These are phyloP conservation scores for Leptodactylus fallax DNA, from an alignment of 2,797 vertebrate genomes.

Conservation along the genomic window DNA sequence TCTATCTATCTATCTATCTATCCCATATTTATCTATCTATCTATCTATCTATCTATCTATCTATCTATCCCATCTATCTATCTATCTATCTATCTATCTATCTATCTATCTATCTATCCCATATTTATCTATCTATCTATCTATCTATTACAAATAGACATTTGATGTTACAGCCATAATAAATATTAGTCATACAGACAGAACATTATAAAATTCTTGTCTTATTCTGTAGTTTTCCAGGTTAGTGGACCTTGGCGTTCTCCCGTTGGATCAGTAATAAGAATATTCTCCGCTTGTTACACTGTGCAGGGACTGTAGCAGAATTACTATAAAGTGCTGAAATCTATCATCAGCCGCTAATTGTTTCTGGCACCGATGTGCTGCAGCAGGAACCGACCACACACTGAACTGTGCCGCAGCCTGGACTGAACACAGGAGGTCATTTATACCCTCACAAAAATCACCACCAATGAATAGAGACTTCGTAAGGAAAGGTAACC, in stretches of 20 bases:
- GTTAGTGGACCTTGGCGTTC: too few relatives aligned
- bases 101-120: too few relatives aligned
- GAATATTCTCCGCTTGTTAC: not conserved
- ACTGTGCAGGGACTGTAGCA: not conserved
- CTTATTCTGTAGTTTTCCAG: not conserved
- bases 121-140: too few relatives aligned
- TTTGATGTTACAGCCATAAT: too few relatives aligned
- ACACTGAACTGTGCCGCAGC: not conserved
- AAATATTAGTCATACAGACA: too few relatives aligned
- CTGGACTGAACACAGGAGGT: not conserved
- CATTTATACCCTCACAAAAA: not conserved
- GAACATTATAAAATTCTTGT: too few relatives aligned
- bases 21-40: too few relatives aligned
- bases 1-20: too few relatives aligned
- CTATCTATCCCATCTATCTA: too few relatives aligned
- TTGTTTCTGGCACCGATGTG: not conserved
- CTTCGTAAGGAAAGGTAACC: not conserved
- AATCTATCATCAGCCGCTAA: not conserved
- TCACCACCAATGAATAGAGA: not conserved
- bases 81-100: too few relatives aligned
- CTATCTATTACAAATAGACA: too few relatives aligned
- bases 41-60: too few relatives aligned
- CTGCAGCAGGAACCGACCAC: not conserved
- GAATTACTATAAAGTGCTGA: not conserved
- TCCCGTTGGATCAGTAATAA: not conserved